A percentile compares a stretch with the other conserved stretches of the same genome.
phyloP scores from a whole-genome alignment of 2,797 vertebrate species.

The Poecilia wingei region DNA sequence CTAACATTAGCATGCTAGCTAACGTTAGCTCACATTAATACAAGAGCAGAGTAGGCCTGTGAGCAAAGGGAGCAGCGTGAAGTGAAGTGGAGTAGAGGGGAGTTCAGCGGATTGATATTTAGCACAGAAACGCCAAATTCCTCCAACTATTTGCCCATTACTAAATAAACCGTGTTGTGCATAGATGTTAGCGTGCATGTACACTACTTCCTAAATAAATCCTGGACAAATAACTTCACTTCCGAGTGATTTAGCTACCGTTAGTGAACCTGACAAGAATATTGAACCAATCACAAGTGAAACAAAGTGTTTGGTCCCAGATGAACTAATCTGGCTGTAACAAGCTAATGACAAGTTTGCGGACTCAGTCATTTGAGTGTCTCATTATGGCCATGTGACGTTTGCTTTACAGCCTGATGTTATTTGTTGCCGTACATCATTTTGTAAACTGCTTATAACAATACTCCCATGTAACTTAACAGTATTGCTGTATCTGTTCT shows the following conservation, averaged over 20 bases:
- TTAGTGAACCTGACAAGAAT: background rate
- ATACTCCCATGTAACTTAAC: background rate
- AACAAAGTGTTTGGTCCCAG: slow-evolving; percentile 33
- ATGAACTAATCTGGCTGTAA: slow-evolving; percentile 48
- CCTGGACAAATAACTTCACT: slow-evolving; percentile 25
- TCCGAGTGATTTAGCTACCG: slow-evolving; percentile 18
- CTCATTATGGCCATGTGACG: slow-evolving; percentile 36
- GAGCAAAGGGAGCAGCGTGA: slow-evolving; percentile 47
- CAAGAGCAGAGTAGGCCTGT: slow-evolving; percentile 62
- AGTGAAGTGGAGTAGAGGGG: slow-evolving; percentile 39
- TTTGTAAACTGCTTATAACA: background rate
- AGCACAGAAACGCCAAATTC: slow-evolving; percentile 36
- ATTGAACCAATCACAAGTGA: slow-evolving; percentile 17
- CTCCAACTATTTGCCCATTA: slow-evolving; percentile 5
- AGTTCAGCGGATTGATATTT: slow-evolving; percentile 63
- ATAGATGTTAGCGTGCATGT: slow-evolving; percentile 19
- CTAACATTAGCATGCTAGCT: slow-evolving; percentile 56
- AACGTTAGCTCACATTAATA: slow-evolving; percentile 62
- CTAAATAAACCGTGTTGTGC: slow-evolving; percentile 26
- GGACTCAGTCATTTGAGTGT: slow-evolving; percentile 54
- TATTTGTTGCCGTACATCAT: slow-evolving; percentile 31
- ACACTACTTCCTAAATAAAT: slow-evolving; percentile 25
- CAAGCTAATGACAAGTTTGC: slow-evolving; percentile 57
- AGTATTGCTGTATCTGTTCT: background rate
- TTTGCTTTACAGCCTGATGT: slow-evolving; percentile 45